These are phyloP conservation scores for Ectemnius lituratus DNA, from an alignment of 2,888 invertebrate species.

Conservation along the genomic window DNA sequence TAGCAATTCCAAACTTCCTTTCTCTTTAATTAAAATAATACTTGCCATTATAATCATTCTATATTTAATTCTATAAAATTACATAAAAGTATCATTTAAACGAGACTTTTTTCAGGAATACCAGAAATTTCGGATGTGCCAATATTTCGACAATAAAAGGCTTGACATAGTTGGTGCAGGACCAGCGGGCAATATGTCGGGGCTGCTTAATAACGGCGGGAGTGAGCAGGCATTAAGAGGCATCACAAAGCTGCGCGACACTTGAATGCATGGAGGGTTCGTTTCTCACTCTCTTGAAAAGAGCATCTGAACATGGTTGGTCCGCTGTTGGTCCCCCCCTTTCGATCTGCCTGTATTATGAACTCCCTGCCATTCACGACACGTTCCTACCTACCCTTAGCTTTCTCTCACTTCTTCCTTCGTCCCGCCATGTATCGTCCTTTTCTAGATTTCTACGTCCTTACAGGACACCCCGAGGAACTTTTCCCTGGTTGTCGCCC, in stretches of 20 bases:
- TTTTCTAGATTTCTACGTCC: constrained; percentile 16
- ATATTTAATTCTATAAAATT: too few species aligned
- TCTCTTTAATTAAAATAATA: too few species aligned
- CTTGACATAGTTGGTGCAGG: constrained; percentile 35
- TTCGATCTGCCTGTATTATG: constrained; percentile 66
- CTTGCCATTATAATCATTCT: too few species aligned
- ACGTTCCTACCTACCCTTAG: constrained; percentile 64
- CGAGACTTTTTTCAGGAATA: too few species aligned
- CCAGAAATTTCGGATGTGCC: too few species aligned
- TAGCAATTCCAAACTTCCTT: background rate
- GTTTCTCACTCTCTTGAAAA: constrained; percentile 69
- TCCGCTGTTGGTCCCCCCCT: constrained; percentile 54
- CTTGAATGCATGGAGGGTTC: constrained; percentile 73
- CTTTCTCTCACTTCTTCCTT: constrained; percentile 40
- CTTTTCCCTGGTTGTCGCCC: background rate
- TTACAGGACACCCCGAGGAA: background rate
- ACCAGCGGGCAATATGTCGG: constrained; percentile 70
- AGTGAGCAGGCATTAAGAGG: constrained; percentile 72
- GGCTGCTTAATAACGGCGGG: constrained; percentile 73
- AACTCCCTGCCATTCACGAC: constrained; percentile 63
- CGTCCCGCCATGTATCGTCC: constrained; percentile 6
- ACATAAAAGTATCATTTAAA: too few species aligned
- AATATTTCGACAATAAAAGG: constrained; percentile 52
- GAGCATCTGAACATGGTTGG: constrained; percentile 68
- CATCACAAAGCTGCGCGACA: constrained; percentile 73